Conservation (phyloP, 2,888 invertebrate species). For the Erpobdella octoculata region DNA sequence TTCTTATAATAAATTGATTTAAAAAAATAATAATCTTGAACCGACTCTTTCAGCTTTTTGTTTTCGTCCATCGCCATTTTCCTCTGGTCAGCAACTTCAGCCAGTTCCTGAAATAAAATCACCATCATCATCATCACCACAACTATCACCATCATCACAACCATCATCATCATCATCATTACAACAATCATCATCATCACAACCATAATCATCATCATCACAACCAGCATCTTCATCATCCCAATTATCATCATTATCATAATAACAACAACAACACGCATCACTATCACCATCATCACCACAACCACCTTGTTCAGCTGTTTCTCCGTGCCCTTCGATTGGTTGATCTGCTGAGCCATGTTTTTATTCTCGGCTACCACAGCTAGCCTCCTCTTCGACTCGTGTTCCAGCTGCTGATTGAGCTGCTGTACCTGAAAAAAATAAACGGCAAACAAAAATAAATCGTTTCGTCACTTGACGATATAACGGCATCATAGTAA, state of each 20-base stretch:
- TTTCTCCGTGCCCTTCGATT: conserved; percentile 66
- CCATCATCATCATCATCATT: neutral
- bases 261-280: conserved; percentile 26
- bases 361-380: conserved; percentile 73
- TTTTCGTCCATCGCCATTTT: conserved; percentile 69
- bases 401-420: conserved; percentile 80
- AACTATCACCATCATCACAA: neutral
- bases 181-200: neutral
- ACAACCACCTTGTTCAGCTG: conserved; percentile 55
- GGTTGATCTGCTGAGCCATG: conserved; percentile 64
- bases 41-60: conserved; percentile 63
- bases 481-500: neutral
- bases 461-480: neutral
- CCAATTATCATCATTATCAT: neutral
- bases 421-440: conserved; percentile 57
- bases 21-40: neutral
- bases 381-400: conserved; percentile 73
- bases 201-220: neutral
- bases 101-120: conserved; percentile 57
- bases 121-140: neutral
- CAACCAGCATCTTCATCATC: neutral
- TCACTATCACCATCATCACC: neutral
- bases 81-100: conserved; percentile 64
- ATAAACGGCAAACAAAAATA: neutral
- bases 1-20: neutral